Conservation (phyloP, 2,888 invertebrate genomes). For the Metellina segmentata region DNA sequence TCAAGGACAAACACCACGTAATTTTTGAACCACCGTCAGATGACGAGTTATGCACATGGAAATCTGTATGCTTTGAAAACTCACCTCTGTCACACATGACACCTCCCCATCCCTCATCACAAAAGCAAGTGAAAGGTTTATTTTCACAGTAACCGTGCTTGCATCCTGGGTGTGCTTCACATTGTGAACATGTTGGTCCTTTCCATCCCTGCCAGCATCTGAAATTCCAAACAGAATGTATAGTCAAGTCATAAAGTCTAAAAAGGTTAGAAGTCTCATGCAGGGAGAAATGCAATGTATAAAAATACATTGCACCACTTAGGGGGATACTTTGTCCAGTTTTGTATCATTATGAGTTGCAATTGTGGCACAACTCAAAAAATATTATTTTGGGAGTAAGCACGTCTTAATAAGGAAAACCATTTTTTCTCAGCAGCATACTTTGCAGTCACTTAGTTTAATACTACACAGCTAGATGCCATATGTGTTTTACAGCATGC, state of each 20-base stretch:
- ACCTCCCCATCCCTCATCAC: conserved; percentile 99
- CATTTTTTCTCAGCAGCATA: too few relatives aligned
- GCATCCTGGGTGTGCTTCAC: conserved; percentile 96
- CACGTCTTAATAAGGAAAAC: not conserved
- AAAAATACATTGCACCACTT: not conserved
- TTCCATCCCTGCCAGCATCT: conserved; percentile 94
- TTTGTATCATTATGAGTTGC: not conserved
- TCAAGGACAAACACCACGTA: too few relatives aligned
- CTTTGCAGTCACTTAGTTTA: too few relatives aligned
- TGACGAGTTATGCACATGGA: too few relatives aligned
- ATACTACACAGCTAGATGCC: too few relatives aligned
- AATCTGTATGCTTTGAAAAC: too few relatives aligned
- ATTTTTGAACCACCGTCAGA: too few relatives aligned
- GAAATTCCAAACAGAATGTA: not conserved
- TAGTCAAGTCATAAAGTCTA: not conserved
- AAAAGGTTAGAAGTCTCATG: not conserved
- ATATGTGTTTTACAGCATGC: too few relatives aligned
- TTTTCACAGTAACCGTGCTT: conserved; percentile 94
- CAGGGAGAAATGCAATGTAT: not conserved
- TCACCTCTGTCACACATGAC: conserved; percentile 94
- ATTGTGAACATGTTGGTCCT: conserved; percentile 93
- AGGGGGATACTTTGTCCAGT: not conserved
- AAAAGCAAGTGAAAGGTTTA: conserved; percentile 93
- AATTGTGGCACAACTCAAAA: not conserved
- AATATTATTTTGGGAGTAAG: not conserved